Conservation (phyloP, 23 tunicate genomes). For the Ascidia mentula region DNA sequence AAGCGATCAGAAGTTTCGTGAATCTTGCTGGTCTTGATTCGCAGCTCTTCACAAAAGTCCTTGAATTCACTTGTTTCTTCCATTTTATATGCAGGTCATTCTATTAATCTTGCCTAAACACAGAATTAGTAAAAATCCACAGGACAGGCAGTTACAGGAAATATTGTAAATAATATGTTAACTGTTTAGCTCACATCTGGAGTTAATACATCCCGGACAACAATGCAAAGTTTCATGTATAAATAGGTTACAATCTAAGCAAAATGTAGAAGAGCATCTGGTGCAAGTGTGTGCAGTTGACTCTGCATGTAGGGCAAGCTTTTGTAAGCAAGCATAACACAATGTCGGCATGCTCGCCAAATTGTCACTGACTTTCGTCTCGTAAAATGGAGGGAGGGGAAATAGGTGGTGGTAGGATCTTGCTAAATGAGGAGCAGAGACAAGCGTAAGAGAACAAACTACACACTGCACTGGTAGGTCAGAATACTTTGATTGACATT, state of each 20-base stretch:
- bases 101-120: neutral
- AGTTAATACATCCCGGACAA: conserved; percentile 94
- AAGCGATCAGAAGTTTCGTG: conserved; percentile 67
- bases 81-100: neutral
- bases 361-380: neutral
- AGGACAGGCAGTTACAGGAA: neutral
- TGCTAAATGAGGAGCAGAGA: conserved; percentile 98
- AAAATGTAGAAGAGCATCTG: conserved; percentile 47
- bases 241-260: conserved; percentile 83
- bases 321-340: conserved; percentile 63
- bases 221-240: conserved; percentile 85
- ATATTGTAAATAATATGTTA: neutral
- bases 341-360: neutral
- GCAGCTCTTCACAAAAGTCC: conserved; percentile 56
- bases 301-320: conserved; percentile 9
- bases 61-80: neutral
- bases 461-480: conserved; percentile 92
- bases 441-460: conserved; percentile 73
- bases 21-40: conserved; percentile 31
- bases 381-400: conserved; percentile 70
- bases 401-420: conserved; percentile 95
- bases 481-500: conserved; percentile 78
- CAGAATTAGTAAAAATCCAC: neutral
- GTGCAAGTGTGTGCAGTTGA: conserved; percentile 50
- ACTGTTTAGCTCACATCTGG: conserved; percentile 51